Evolutionary conservation across 2,113 vertebrate genomes (phyloP).

Genomic region (Hypomesus transpacificus): DNA sequence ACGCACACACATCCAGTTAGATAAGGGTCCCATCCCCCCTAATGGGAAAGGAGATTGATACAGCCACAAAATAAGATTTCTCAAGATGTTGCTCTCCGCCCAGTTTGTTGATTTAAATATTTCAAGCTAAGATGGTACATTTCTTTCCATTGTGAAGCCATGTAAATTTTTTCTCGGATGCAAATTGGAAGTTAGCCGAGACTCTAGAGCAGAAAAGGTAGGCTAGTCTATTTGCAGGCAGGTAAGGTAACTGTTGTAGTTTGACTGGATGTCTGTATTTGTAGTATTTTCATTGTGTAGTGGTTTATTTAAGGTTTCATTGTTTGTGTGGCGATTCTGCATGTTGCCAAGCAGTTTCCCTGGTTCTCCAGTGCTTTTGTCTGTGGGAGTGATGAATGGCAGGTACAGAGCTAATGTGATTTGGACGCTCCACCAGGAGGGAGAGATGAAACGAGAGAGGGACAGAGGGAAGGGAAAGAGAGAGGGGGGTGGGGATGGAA

Average conservation of each 20-base stretch:
- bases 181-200: constrained; percentile 23
- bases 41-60: constrained; percentile 62
- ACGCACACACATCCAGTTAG: constrained; percentile 34
- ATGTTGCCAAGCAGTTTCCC: constrained; percentile 67
- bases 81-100: constrained; percentile 52
- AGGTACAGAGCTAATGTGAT: constrained; percentile 73
- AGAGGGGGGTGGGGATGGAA: no score
- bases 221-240: background rate
- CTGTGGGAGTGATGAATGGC: constrained; percentile 75
- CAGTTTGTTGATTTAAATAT: constrained; percentile 57
- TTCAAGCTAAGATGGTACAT: constrained; percentile 50
- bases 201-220: constrained; percentile 9
- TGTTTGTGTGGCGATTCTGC: constrained; percentile 40
- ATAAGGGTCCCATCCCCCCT: constrained; percentile 44
- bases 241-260: constrained; percentile 19
- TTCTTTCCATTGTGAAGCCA: constrained; percentile 29
- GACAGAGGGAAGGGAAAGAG: no score
- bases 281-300: background rate
- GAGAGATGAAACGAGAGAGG: constrained; percentile 15
- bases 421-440: constrained; percentile 67
- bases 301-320: constrained; percentile 21
- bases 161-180: constrained; percentile 28
- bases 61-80: constrained; percentile 50
- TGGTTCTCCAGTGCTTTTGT: constrained; percentile 60
- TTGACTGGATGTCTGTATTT: background rate